Base-by-base conservation (phyloP, 1,140 invertebrate species). In the Acarapis woodi region DNA sequence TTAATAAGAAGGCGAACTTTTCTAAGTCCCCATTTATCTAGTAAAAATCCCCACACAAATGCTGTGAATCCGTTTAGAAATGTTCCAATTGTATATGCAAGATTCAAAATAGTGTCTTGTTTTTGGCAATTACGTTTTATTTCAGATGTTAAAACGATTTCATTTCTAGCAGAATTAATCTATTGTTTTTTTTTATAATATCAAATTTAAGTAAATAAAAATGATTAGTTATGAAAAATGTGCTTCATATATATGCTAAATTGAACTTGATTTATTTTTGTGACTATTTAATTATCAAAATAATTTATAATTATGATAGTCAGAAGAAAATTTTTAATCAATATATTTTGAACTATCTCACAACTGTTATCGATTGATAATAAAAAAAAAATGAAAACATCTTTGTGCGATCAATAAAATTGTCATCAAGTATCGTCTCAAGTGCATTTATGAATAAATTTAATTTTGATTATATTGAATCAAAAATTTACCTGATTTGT, bases 11-110 rank as follows among this genome's bases (percentile, higher is more conserved):
- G 36, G 10, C 47, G 22, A 2, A 45, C 44, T n/a, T 22, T 42
- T 18, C 46, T 12, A 2, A 48, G 35, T 0, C 47, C 47, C 46
- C 43, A 45, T 21, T 30, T 40, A 20, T 48, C 47, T 1, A 48
- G 45, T n/a, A 48, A 25, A 38, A 48, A 48, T 6, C 47, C 47
- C 45, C 45, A 48, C 4, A 47, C 35, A 21, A 48, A 47, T 4
- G 47, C 46, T 1, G 47, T 41, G 15, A 43, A 47, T 1, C 47
- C 47, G 35, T 45, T 45, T 26, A 47, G 47, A 35, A 48, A 48
- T 10, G 37, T 41, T 9, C 47, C 47, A 14, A 48, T 43, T n/a
- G 45, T 46, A 34, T 39, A 48, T 0, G 45, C 47, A 14, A 48
- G 21, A 24, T 48, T 48, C 6, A 48, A 38, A 9, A 44, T 34